phyloP scores from a whole-genome alignment of 2,888 invertebrate species.

The Tillus elongatus region DNA sequence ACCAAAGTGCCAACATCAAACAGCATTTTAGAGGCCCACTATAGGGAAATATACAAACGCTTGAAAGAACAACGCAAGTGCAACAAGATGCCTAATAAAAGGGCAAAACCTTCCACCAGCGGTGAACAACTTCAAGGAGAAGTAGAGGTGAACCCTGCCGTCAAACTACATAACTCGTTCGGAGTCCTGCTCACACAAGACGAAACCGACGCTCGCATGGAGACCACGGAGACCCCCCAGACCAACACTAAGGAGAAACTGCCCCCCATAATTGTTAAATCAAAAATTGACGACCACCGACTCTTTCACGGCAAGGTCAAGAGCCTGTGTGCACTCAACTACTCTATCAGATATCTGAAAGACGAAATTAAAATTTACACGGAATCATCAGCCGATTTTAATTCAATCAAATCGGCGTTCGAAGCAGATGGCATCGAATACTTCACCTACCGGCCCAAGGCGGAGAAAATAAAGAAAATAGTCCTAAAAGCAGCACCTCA shows the following conservation, averaged over 20 bases:
- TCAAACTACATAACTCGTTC: too few species aligned
- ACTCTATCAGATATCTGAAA: neutral
- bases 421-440: neutral
- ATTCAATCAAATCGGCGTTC: neutral
- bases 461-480: conserved; percentile 8
- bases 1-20: too few species aligned
- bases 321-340: neutral
- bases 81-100: too few species aligned
- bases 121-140: too few species aligned
- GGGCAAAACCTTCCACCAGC: too few species aligned
- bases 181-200: too few species aligned
- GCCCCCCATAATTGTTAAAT: conserved; percentile 7
- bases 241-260: neutral
- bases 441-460: conserved; percentile 10
- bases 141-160: too few species aligned
- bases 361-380: conserved; percentile 7
- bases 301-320: conserved; percentile 5
- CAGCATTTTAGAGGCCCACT: too few species aligned
- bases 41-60: too few species aligned
- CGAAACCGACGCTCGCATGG: too few species aligned
- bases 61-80: too few species aligned
- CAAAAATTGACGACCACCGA: neutral
- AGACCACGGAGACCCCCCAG: too few species aligned
- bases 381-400: neutral
- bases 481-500: conserved; percentile 13